Evolutionary conservation across 2,113 vertebrate species (phyloP).

Genomic region (Isurus oxyrinchus): DNA sequence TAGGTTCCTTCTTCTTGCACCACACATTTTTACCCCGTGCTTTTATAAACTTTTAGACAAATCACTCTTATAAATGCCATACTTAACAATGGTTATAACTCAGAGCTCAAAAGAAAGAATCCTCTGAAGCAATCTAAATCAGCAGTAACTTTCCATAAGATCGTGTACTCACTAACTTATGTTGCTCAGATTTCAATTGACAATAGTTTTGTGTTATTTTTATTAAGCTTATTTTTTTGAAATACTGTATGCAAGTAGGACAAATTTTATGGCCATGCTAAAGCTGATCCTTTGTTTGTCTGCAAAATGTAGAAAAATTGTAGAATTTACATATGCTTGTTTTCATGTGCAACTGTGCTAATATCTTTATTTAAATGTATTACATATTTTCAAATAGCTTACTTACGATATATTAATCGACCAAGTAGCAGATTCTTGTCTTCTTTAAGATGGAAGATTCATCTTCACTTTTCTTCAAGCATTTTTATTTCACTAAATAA

Average conservation of each 20-base stretch:
- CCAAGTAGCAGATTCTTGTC: background rate
- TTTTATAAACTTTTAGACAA: background rate
- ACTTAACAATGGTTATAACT: background rate
- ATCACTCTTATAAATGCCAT: background rate
- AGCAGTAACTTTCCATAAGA: background rate
- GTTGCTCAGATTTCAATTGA: background rate
- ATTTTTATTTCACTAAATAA: conserved; percentile 22
- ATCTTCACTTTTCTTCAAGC: background rate
- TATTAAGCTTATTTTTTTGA: background rate
- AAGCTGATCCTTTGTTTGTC: background rate
- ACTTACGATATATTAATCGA: background rate
- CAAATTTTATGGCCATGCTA: background rate
- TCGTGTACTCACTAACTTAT: background rate
- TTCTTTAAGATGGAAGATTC: background rate
- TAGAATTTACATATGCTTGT: background rate
- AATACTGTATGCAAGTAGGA: background rate
- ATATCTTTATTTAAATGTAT: background rate
- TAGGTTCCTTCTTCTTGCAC: background rate
- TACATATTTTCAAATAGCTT: background rate
- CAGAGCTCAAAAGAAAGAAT: background rate
- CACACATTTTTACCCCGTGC: background rate
- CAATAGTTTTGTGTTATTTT: background rate
- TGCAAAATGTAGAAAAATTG: background rate
- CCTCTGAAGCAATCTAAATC: background rate
- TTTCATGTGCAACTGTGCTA: background rate